Base-by-base conservation (phyloP, 2,797 vertebrate species). In the Protosalanx chinensis region DNA sequence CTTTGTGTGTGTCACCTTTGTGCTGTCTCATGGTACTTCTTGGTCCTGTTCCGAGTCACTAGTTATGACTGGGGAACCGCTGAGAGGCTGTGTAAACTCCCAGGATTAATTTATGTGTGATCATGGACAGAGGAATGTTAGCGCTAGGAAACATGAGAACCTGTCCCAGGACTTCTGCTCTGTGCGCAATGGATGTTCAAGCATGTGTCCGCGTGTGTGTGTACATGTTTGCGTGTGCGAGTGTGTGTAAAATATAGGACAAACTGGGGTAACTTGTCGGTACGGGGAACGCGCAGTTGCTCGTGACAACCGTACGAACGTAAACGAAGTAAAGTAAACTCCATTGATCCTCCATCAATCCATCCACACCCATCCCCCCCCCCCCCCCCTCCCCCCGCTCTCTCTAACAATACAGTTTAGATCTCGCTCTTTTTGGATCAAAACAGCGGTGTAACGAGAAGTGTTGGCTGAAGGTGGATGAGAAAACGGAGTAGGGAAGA, bases 81-180 rank as follows among this genome's bases (percentile, higher is more conserved):
- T 46, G 4, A n/a, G 32, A 83, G 76, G 62, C 79, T 82, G 72
- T 90, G 82, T 89, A 89, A 87, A 90, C 87, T 84, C 71, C 74
- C 71, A 74, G 86, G 82, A 77, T 82, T 82, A 83, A 85, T 80
- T 77, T 62, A 3, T 27, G 72, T 79, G 80, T 80, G 76, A 72
- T 76, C 51, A 29, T 4, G 27, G n/a, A 84, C 77, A 84, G 86
- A 79, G 89, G 87, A 91, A 90, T 88, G 88, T 86, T 88, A 91
- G 86, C 86, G 84, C 84, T 84, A 77, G 81, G 89, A 90, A 89
- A 90, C 84, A 82, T 91, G 89, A 89, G 86, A 90, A 88, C 87
- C 82, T 88, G 84, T 81, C 85, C 84, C 76, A 10, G 62, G 81
- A 83, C 75, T 73, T 76, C 75, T 13, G 73, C 77, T 81, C 78